Base-by-base conservation (phyloP, 30 jellyfish, hydroid and myxozoan species). In the Chironex yamaguchii region DNA sequence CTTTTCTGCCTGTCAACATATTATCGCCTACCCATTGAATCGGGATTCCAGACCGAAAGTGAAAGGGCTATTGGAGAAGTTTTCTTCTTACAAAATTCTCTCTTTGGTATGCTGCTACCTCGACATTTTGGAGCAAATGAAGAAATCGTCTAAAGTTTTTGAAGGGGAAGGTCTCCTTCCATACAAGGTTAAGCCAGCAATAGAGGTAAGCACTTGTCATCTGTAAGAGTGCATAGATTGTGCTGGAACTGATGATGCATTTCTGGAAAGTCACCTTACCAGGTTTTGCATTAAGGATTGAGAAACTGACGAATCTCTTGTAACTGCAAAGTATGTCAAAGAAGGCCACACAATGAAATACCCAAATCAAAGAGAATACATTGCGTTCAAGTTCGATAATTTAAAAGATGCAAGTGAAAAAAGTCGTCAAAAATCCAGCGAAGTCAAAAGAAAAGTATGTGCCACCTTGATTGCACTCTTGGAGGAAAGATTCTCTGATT, bases 101-200 rank as follows among this genome's bases (percentile, higher is more conserved):
- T 32, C 71, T 36, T 52, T 82, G 62, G 71, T 36, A 17, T 82
- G 88, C 50, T 48, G 79, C 9, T 82, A 82, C 63, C 79, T 82
- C 31, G 92, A 82, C 36, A 32, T 82, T 11, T 53, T 82, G 14
- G 79, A 67, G 29, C 51, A 53, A 6, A 48, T 50, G 49, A 67
- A n/a, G 25, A 35, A 42, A 13, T 30, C 62, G 13, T 82, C 92
- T n/a, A 82, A 82, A 52, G 42, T 82, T 13, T 82, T 82, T 69
- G 92, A 82, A 67, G 79, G 89, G 28, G 92, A 67, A 68, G 92
- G 79, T 33, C 92, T 82, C 34, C 49, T 82, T 62, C 81, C 89
- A 33, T 36, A 30, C 13, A 69, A 67, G 50, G 79, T 82, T 1
- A 68, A 36, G 78, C 92, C 89, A n/a, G 36, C 63, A 32, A 34